Conservation (phyloP, 2,113 vertebrate species). For the Lota lota region DNA sequence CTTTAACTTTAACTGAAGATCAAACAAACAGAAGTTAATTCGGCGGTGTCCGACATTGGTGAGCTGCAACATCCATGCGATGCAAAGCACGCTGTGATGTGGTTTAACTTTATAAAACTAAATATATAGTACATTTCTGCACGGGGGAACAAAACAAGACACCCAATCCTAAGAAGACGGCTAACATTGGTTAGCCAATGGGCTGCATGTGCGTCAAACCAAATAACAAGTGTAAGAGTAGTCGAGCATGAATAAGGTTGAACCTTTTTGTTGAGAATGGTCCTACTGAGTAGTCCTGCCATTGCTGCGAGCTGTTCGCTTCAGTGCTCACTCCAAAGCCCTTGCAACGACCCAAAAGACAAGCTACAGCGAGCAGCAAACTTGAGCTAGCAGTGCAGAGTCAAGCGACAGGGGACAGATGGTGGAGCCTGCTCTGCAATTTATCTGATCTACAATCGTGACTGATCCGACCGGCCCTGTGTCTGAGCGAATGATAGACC, state of each 20-base stretch:
- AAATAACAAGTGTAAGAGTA: no score
- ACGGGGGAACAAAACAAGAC: slow-evolving; percentile 8
- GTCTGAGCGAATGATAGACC: fast-evolving
- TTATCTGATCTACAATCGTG: slow-evolving; percentile 24
- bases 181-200: slow-evolving; percentile 30
- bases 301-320: slow-evolving; percentile 26
- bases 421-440: not conserved
- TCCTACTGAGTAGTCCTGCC: slow-evolving; percentile 53
- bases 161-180: no score
- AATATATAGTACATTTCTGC: not conserved
- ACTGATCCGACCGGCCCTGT: not conserved
- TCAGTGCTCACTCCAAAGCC: slow-evolving; percentile 23
- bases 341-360: slow-evolving; percentile 37
- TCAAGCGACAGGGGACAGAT: not conserved
- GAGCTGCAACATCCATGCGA: no score
- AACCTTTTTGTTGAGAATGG: slow-evolving; percentile 52
- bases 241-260: not conserved
- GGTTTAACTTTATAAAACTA: not conserved
- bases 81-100: no score
- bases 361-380: slow-evolving; percentile 12
- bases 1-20: not conserved
- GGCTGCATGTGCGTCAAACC: not conserved
- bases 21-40: not conserved
- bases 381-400: not conserved
- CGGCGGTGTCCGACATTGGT: no score